Evolutionary conservation across 2,113 vertebrate species (phyloP).

Genomic region (Elgaria multicarinata): DNA sequence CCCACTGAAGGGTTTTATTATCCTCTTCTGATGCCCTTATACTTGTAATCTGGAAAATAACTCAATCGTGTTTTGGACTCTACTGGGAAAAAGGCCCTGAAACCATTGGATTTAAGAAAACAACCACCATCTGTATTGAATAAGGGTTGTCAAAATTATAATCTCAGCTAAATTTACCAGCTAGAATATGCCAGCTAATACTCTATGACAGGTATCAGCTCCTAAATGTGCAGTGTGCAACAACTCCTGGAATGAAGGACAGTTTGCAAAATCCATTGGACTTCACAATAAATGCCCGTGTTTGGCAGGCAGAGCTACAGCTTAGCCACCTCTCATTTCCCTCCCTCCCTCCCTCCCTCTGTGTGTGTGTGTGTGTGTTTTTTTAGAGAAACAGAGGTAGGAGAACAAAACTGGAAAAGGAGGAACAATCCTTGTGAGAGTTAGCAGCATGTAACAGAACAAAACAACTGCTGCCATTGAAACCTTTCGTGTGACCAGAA

Average conservation of each 20-base stretch:
- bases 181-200: background rate
- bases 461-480: background rate
- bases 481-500: background rate
- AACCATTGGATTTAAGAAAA: background rate
- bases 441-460: slow-evolving; percentile 1
- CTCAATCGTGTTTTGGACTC: too few species aligned
- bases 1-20: too few species aligned
- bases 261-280: too few species aligned
- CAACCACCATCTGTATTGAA: background rate
- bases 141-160: background rate
- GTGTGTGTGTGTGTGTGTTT: too few species aligned
- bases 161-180: background rate
- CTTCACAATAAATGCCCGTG: too few species aligned
- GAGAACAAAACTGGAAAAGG: background rate
- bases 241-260: too few species aligned
- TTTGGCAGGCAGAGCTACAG: too few species aligned
- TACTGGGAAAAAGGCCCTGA: background rate
- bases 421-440: background rate
- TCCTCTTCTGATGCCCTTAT: background rate
- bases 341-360: too few species aligned
- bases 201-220: too few species aligned
- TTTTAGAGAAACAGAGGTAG: too few species aligned
- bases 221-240: too few species aligned
- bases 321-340: too few species aligned
- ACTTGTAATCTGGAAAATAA: background rate